Percentiles rank a stretch among this genome's conserved stretches.
Conservation (phyloP, 2,113 vertebrate species). For the Brevimyrus niger region DNA sequence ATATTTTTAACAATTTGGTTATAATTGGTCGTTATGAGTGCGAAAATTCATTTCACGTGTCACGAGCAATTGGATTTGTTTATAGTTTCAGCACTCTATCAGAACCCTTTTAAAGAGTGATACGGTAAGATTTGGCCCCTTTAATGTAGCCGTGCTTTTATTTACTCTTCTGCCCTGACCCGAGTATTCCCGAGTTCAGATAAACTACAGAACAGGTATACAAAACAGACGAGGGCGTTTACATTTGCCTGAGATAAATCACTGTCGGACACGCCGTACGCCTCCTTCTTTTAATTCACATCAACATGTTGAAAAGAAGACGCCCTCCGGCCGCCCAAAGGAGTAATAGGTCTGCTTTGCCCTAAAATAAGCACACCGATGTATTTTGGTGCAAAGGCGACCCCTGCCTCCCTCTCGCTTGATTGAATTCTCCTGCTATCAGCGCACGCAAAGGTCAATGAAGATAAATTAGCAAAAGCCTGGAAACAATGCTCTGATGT, state of each 20-base stretch:
- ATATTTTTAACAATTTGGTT: background rate
- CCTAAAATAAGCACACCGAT: background rate
- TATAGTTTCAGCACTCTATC: background rate
- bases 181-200: slow-evolving; percentile 10
- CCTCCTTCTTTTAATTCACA: background rate
- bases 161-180: slow-evolving; percentile 19
- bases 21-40: background rate
- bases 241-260: slow-evolving; percentile 7
- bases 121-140: background rate
- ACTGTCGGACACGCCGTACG: background rate
- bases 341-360: background rate
- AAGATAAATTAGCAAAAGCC: slow-evolving; percentile 18
- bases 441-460: background rate
- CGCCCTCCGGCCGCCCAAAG: background rate
- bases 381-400: background rate
- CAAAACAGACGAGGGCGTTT: background rate
- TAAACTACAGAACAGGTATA: background rate
- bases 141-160: background rate
- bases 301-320: background rate
- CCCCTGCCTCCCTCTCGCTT: background rate
- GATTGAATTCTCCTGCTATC: slow-evolving; percentile 13
- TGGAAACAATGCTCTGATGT: slow-evolving; percentile 8
- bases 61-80: background rate
- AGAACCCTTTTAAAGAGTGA: background rate
- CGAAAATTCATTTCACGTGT: background rate